Evolutionary conservation across 2,888 invertebrate species (phyloP).

Genomic region (Uropetala carovei): DNA sequence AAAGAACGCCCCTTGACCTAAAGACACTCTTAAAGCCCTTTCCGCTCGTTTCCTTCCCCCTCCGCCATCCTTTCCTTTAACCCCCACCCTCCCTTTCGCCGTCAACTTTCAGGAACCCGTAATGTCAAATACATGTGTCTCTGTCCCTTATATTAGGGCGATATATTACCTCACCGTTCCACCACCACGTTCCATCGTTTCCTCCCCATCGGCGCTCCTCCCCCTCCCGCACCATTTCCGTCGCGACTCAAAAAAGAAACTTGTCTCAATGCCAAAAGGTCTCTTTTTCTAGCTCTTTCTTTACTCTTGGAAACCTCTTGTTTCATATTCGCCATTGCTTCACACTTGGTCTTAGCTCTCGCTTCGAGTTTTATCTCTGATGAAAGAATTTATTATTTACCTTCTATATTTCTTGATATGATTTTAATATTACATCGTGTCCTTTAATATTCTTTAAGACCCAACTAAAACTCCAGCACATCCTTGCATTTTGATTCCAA

Average conservation of each 20-base stretch:
- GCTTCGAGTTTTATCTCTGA: not conserved
- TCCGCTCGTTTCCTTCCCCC: not conserved
- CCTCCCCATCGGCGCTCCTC: not conserved
- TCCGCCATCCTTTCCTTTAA: not conserved
- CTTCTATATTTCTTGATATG: no score
- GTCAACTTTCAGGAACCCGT: slow-evolving; percentile 52
- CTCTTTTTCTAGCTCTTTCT: not conserved
- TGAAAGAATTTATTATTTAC: no score
- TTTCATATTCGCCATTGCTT: not conserved
- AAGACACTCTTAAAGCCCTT: not conserved
- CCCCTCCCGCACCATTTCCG: not conserved
- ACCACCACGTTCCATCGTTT: not conserved
- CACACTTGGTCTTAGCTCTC: not conserved
- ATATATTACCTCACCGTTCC: slow-evolving; percentile 34
- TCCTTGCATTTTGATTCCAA: no score
- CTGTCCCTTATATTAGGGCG: slow-evolving; percentile 59
- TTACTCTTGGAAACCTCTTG: not conserved
- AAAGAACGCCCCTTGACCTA: not conserved
- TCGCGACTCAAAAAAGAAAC: not conserved
- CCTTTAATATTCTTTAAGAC: no score
- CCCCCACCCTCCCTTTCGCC: not conserved
- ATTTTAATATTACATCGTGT: no score
- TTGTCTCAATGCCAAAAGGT: not conserved
- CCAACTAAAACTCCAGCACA: no score
- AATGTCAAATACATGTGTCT: slow-evolving; percentile 62